Conservation (phyloP, 2,888 invertebrate species). For the Troides oblongomaculatus region DNA sequence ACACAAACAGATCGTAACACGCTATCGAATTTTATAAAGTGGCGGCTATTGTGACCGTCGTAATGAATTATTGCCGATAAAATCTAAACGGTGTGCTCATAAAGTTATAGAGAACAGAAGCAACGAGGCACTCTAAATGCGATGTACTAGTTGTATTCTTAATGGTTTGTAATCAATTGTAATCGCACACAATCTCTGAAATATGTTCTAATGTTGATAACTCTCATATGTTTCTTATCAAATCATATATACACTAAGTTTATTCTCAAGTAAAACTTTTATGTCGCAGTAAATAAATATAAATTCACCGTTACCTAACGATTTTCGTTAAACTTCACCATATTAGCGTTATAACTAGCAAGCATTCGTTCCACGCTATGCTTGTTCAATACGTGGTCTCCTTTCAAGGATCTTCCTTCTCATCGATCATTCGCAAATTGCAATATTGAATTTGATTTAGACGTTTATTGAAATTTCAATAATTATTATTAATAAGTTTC, state of each 20-base stretch:
- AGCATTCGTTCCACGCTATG: no score
- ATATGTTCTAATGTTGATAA: conserved; percentile 8
- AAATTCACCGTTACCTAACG: no score
- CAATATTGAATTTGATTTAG: no score
- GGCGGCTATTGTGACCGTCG: conserved; percentile 39
- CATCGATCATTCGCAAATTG: no score
- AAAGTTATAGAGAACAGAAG: conserved; percentile 13
- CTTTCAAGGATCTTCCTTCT: no score
- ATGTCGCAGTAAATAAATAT: not conserved
- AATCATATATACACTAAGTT: not conserved
- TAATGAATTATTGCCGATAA: conserved; percentile 50
- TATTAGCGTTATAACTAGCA: no score
- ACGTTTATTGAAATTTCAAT: no score
- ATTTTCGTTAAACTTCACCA: no score
- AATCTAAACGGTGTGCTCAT: conserved; percentile 43
- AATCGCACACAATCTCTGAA: conserved; percentile 8
- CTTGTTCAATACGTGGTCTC: no score
- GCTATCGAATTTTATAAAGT: conserved; percentile 36
- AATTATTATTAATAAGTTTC: no score
- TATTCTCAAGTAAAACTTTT: not conserved
- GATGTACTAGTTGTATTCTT: not conserved
- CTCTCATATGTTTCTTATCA: not conserved
- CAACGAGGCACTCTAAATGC: conserved; percentile 1
- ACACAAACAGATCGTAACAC: conserved; percentile 31
- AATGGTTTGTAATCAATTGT: conserved; percentile 13